Conservation (phyloP, 2,797 vertebrate genomes). For the Neosilurus mollespiculum region DNA sequence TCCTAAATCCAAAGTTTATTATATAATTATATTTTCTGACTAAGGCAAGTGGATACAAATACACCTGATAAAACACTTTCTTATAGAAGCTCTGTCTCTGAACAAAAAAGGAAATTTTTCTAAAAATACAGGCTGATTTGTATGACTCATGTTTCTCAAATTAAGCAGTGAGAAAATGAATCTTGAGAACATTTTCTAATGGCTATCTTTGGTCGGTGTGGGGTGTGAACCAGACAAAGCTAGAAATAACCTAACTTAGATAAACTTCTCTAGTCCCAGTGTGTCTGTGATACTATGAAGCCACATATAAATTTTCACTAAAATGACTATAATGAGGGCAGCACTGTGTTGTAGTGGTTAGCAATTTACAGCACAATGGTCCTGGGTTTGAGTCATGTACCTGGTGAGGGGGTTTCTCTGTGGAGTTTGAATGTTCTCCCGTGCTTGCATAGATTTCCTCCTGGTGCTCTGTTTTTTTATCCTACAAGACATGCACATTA, state of each 20-base stretch:
- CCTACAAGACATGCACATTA: too few relatives aligned
- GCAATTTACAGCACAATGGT: too few relatives aligned
- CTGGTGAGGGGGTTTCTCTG: too few relatives aligned
- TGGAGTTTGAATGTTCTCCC: too few relatives aligned
- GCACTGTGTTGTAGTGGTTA: too few relatives aligned
- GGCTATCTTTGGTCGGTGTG: conserved; percentile 4
- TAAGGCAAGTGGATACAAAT: background rate
- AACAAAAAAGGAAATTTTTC: conserved; percentile 6
- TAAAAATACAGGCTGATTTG: conserved; percentile 5
- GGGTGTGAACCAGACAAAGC: background rate
- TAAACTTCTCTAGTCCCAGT: background rate
- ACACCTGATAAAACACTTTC: background rate
- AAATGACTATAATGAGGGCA: background rate
- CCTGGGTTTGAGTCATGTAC: too few relatives aligned
- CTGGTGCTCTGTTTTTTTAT: too few relatives aligned
- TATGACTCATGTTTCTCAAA: conserved; percentile 15
- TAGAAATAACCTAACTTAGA: conserved; percentile 11
- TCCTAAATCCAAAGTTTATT: background rate
- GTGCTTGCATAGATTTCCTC: too few relatives aligned
- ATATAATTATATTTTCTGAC: background rate
- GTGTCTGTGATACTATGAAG: background rate
- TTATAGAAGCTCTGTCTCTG: background rate
- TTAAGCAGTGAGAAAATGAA: conserved; percentile 9
- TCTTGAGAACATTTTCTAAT: conserved; percentile 10
- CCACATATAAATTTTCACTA: background rate